Percentiles rank a stretch among this genome's conserved stretches.
These are phyloP conservation scores for Ceratosolen solmsi DNA, from an alignment of 1,140 invertebrate species.

Conservation along the genomic window DNA sequence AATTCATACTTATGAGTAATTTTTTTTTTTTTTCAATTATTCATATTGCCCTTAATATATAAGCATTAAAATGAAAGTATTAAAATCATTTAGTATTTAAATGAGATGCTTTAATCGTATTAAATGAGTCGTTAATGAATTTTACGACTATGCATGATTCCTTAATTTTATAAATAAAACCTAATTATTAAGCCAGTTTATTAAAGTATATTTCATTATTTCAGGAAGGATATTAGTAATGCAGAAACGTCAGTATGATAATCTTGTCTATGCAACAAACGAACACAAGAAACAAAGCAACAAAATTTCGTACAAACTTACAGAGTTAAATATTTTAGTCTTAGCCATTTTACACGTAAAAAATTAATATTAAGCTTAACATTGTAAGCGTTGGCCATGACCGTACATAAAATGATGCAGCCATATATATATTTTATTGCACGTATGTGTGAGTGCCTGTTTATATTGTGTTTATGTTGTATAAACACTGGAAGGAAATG, in stretches of 20 bases:
- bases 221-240: constrained; percentile 76
- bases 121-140: too few species aligned
- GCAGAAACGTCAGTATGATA: constrained; percentile 76
- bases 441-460: constrained; percentile 73
- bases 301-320: constrained; percentile 69
- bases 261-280: constrained; percentile 61
- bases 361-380: constrained; percentile 52
- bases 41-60: neutral
- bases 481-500: constrained; percentile 39
- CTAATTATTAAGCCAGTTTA: too few species aligned
- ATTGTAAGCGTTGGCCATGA: constrained; percentile 72
- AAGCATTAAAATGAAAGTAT: neutral
- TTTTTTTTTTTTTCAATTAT: constrained; percentile 5
- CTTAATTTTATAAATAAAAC: too few species aligned
- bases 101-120: too few species aligned
- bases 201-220: constrained; percentile 58
- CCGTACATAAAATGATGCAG: constrained; percentile 68
- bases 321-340: constrained; percentile 63
- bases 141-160: too few species aligned
- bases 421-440: constrained; percentile 71
- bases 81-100: too few species aligned
- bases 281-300: constrained; percentile 46
- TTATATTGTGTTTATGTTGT: constrained; percentile 59
- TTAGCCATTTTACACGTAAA: constrained; percentile 66
- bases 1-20: neutral